phyloP scores from a whole-genome alignment of 2,888 invertebrate species.

The Polydrusus pterygomalis region DNA sequence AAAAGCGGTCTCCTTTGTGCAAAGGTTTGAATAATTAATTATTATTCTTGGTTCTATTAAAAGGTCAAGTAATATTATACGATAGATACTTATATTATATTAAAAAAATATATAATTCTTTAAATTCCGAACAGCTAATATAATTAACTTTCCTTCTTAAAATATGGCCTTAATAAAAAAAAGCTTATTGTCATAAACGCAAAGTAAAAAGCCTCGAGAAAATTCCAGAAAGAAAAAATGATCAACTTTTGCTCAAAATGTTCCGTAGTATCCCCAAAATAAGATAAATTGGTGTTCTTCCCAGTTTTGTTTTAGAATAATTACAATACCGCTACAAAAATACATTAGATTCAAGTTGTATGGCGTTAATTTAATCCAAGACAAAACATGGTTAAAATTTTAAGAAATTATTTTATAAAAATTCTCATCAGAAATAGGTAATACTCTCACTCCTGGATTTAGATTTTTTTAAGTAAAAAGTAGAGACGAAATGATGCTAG shows the following conservation, averaged over 20 bases:
- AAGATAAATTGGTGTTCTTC: neutral
- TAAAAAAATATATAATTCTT: neutral
- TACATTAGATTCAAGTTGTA: neutral
- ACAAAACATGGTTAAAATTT: neutral
- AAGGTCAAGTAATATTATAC: neutral
- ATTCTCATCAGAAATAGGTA: no score
- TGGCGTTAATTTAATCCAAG: neutral
- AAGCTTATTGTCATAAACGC: neutral
- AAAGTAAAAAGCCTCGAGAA: neutral
- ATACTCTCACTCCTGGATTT: no score
- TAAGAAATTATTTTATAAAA: neutral
- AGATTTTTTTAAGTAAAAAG: no score
- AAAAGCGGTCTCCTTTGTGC: no score
- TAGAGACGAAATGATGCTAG: no score
- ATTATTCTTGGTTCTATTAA: neutral
- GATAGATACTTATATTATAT: neutral
- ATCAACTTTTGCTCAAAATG: neutral
- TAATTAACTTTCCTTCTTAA: neutral
- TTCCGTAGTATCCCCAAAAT: neutral
- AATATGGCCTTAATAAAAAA: neutral
- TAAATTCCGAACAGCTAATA: neutral
- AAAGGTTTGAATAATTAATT: no score
- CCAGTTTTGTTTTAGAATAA: slow-evolving; percentile 10
- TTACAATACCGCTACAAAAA: slow-evolving; percentile 1
- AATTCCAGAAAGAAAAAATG: neutral